Evolutionary conservation across 1,140 invertebrate genomes (phyloP), one percentile per base, ranked within the genome.

Genomic region (Pemphigus obesinymphae): DNA sequence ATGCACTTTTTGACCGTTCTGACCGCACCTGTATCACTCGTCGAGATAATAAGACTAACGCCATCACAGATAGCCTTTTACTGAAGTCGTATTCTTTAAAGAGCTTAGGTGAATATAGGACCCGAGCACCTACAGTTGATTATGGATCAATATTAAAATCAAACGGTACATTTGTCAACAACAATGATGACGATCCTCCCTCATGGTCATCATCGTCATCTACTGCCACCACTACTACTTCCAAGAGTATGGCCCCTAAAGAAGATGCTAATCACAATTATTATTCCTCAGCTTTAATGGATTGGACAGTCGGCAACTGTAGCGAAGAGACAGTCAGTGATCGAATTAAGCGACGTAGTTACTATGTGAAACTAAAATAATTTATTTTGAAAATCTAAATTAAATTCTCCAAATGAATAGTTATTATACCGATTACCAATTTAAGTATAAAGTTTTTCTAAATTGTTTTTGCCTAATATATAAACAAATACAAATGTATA

Each of bases 331-430:
- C 92, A 45, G 92, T 96, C 15, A 92, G 92, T 45, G 95, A 97
- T 85, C 89, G 95, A 83, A 96, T 97, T 83, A 89, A 93, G 84
- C 89, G 95, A 26, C 95, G 95, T 86, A 96, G 94, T 86, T 96
- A 95, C 87, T 97, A 96, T 45, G 76, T 80, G 26, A 80, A 80
- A 80, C 23, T 80, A 3, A 73, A 73, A 50, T 73, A 73, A 31
- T 31, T 29, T 72, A 2, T 29, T 48, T 48, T n/a, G 43, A 45
- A 7, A 45, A 45, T 45, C n/a, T 31, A 72, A 72, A 29, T 29
- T 11, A 73, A 45, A 45, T 20, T n/a, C 8, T 80, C 5, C 37
- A 13, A 31, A 29, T 8, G 2, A 80, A 53, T 45, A 11, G 23
- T 80, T 45, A 58, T 58, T 40, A 17, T 45, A 63, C 45, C 17